Evolutionary conservation across 2,113 vertebrate species (phyloP).

Genomic region (Bombycilla garrulus): DNA sequence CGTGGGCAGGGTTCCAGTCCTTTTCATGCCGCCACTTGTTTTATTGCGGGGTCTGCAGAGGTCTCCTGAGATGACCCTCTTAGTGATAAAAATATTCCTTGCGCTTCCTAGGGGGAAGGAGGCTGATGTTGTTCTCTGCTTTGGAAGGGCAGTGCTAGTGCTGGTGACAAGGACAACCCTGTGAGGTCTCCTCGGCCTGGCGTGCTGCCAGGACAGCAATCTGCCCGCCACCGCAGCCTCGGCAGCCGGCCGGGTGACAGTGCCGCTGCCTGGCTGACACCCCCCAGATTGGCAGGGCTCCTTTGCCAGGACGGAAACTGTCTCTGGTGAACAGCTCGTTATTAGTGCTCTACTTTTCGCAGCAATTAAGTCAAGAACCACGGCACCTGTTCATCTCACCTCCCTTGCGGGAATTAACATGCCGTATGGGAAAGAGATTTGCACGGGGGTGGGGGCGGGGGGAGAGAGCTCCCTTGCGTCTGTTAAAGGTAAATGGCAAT

Average conservation of each 20-base stretch:
- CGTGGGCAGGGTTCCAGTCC: rapidly evolving
- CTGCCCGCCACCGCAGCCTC: background rate
- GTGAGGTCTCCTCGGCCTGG: background rate
- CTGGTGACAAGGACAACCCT: background rate
- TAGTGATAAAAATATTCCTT: background rate
- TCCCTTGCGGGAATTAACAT: background rate
- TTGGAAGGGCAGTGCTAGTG: background rate
- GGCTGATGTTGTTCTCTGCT: background rate
- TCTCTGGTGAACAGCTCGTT: constrained; percentile 7
- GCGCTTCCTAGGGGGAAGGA: background rate
- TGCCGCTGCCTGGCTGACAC: background rate
- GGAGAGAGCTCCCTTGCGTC: background rate
- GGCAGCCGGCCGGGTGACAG: background rate
- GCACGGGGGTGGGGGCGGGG: background rate
- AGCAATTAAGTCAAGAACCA: constrained; percentile 42
- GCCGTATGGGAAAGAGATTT: constrained; percentile 15
- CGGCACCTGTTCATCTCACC: constrained; percentile 18
- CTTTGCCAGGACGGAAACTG: constrained; percentile 24
- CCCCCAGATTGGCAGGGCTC: background rate
- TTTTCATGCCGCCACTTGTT: background rate
- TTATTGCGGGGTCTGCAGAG: background rate
- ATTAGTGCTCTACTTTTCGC: constrained; percentile 39
- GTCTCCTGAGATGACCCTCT: background rate
- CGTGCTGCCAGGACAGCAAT: background rate
- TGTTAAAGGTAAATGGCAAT: background rate